Evolutionary conservation across 2,888 invertebrate species (phyloP), one percentile per base, ranked within the genome.

Genomic region (Amblyjoppa proteus): DNA sequence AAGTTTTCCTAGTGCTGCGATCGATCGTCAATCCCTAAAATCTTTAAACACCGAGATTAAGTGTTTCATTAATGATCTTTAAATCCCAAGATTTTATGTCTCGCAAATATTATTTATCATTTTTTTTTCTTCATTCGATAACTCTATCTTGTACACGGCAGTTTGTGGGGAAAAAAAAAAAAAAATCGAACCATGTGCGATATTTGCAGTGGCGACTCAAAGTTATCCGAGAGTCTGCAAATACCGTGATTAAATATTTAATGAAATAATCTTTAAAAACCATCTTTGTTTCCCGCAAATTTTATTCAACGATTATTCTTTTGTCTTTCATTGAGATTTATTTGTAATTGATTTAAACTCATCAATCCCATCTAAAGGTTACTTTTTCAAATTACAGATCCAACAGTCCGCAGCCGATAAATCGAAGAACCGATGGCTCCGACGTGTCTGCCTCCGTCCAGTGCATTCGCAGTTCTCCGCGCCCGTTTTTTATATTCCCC

Each of bases 311-410:
- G 34, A 6, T 3, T 2, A 9, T 11, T 61, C 5, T 3, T 9
- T 31, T 16, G 20, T 16, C 41, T 2, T 41, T 11, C 41, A 11
- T 41, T 3, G 5, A 41, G 0, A 41, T 31, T 61, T 31, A 61
- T 31, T 31, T 16, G 6, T 6, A 16, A 20, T 4, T 13, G 13
- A 61, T 61, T 28, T 16, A 6, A 6, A 61, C 13, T 61, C 16
- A 28, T 11, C 11, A 13, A 13, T 4, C 5, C 16, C 13, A 56
- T 56, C 34, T n/a, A 56, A 34, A 56, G 20, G 5, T 38, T 66
- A 31, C 25, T 73, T 66, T 49, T 25, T 56, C 20, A 38, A 28
- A 51, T 86, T 81, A 13, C 86, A 86, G 86, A 77, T 69, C 34
- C 28, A 31, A 49, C 49, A 73, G 45, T 13, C 69, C 1, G 34